A percentile compares a stretch with the other conserved stretches of the same genome.
phyloP scores from a whole-genome alignment of 2,888 invertebrate genomes.

The Caenorhabditis japonica region DNA sequence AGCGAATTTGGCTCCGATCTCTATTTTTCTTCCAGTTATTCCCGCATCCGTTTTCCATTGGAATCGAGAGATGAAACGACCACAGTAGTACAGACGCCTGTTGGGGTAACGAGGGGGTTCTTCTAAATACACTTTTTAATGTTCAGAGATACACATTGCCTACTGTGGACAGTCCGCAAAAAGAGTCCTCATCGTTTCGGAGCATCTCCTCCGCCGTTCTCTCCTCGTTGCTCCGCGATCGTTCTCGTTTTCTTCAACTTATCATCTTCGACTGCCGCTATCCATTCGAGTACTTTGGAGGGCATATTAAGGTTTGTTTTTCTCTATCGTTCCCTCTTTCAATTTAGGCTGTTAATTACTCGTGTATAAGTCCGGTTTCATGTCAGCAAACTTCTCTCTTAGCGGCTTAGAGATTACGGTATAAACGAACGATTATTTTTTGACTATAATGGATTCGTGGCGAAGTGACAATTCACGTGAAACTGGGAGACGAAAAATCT shows the following conservation, averaged over 20 bases:
- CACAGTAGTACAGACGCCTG: slow-evolving; percentile 5
- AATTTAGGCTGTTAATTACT: no score
- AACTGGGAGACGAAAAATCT: no score
- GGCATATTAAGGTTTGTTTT: slow-evolving; percentile 59
- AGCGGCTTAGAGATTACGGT: no score
- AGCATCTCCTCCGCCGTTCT: slow-evolving; percentile 32
- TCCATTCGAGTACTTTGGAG: slow-evolving; percentile 64
- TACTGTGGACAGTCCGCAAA: slow-evolving; percentile 29
- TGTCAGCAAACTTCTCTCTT: no score
- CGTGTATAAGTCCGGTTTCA: no score
- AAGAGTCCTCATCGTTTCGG: slow-evolving; percentile 29
- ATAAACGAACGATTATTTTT: no score
- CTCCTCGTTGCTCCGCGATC: slow-evolving; percentile 31
- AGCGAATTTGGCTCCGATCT: neutral
- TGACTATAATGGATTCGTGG: no score
- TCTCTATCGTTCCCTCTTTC: no score
- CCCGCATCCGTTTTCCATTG: slow-evolving; percentile 13
- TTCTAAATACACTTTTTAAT: neutral
- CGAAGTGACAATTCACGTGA: no score
- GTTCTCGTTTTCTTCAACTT: slow-evolving; percentile 28
- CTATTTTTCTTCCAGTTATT: slow-evolving; percentile 4
- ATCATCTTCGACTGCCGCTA: slow-evolving; percentile 63
- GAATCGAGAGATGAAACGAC: slow-evolving; percentile 7
- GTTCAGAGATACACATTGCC: slow-evolving; percentile 36
- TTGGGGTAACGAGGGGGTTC: neutral